Evolutionary conservation across 2,888 invertebrate species (phyloP).

Genomic region (Argynnis bischoffii): DNA sequence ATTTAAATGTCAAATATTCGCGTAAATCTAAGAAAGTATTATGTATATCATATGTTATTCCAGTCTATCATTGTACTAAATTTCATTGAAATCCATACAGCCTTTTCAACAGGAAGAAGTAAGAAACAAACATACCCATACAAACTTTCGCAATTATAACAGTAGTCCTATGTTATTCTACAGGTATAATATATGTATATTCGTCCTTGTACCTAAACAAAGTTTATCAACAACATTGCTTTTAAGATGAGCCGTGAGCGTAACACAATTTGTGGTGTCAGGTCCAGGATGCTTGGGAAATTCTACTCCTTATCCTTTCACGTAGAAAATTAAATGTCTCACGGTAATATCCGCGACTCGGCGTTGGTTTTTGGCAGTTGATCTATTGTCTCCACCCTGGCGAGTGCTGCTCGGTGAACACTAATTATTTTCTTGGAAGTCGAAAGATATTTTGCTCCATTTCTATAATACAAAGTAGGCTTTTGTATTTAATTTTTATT

Average conservation of each 20-base stretch:
- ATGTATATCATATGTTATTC: too few species aligned
- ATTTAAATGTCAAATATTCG: too few species aligned
- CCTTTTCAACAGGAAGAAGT: too few species aligned
- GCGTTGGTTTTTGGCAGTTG: slow-evolving; percentile 74
- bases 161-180: neutral
- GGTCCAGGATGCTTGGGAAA: slow-evolving; percentile 65
- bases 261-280: slow-evolving; percentile 63
- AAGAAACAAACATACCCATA: too few species aligned
- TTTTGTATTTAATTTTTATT: neutral
- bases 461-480: neutral
- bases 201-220: slow-evolving; percentile 24
- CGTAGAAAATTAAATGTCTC: slow-evolving; percentile 82
- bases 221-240: slow-evolving; percentile 46
- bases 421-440: slow-evolving; percentile 40
- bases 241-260: slow-evolving; percentile 54
- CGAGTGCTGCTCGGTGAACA: slow-evolving; percentile 44
- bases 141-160: too few species aligned
- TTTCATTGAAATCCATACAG: too few species aligned
- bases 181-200: neutral
- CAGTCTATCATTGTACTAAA: too few species aligned
- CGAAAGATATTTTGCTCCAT: too few species aligned
- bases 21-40: too few species aligned
- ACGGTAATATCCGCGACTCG: slow-evolving; percentile 71
- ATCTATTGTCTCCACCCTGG: slow-evolving; percentile 58
- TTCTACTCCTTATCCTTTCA: slow-evolving; percentile 78